A percentile compares a stretch with the other conserved stretches of the same genome.
Conservation (phyloP, 2,797 vertebrate species). For the Paramormyrops hopkinsi region DNA sequence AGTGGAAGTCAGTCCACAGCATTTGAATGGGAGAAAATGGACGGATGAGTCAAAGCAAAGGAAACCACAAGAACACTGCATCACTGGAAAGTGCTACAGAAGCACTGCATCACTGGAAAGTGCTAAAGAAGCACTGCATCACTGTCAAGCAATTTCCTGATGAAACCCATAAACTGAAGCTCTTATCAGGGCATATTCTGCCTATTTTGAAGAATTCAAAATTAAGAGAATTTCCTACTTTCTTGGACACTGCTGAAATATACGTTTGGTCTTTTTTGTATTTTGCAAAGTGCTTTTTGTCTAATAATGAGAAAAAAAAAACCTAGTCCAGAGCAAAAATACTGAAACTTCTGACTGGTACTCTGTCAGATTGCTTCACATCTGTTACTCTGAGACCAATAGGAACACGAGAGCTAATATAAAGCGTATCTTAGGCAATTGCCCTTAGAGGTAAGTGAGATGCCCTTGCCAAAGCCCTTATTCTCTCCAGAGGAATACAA, state of each 20-base stretch:
- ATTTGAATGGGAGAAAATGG: background rate
- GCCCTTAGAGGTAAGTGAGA: background rate
- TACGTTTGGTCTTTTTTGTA: background rate
- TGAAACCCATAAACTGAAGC: background rate
- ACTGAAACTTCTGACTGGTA: background rate
- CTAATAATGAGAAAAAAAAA: background rate
- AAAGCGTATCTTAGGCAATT: background rate
- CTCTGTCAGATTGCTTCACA: background rate
- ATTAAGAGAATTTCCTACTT: background rate
- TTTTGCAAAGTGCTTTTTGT: background rate
- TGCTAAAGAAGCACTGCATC: background rate
- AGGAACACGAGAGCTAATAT: background rate
- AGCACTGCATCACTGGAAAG: background rate
- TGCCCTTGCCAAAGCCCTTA: background rate
- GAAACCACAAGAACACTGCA: background rate
- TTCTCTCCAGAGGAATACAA: background rate
- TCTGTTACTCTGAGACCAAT: background rate
- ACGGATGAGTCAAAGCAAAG: background rate
- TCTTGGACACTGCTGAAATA: background rate
- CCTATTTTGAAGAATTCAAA: background rate
- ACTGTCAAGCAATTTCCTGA: background rate
- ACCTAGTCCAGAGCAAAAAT: background rate
- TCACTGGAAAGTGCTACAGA: background rate
- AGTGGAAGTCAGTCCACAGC: background rate
- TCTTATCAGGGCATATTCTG: background rate